Percentiles rank a stretch among this genome's conserved stretches.
Evolutionary conservation across 2,797 vertebrate genomes (phyloP).

Genomic region (Otolemur crassicaudatus): DNA sequence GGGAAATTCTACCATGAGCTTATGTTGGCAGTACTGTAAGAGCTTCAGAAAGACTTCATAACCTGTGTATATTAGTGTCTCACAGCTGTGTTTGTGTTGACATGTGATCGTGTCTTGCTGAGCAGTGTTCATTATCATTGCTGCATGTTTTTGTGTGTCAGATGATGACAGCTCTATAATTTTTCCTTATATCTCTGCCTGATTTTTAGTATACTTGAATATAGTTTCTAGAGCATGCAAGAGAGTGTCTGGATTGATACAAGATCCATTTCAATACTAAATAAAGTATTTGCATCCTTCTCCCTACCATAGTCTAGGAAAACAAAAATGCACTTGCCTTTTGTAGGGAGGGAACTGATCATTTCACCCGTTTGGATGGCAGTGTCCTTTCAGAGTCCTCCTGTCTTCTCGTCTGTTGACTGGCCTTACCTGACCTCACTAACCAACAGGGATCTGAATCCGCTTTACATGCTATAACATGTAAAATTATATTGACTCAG

Average conservation of each 20-base stretch:
- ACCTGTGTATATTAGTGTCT: no score
- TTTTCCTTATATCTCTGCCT: not conserved
- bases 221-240: not conserved
- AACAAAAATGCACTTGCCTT: not conserved
- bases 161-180: no score
- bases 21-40: no score
- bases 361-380: not conserved
- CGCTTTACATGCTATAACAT: no score
- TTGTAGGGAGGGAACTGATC: not conserved
- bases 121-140: no score
- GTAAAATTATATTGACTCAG: not conserved
- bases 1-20: no score
- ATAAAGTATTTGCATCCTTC: not conserved
- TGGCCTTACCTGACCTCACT: not conserved
- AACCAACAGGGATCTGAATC: not conserved
- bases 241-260: not conserved
- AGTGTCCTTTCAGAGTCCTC: not conserved
- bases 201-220: not conserved
- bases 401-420: not conserved
- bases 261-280: not conserved
- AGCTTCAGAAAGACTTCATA: no score
- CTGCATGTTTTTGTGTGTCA: no score
- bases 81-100: no score
- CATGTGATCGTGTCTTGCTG: no score
- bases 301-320: not conserved